Conservation (phyloP, 2,113 vertebrate species). For the Pachypanchax playfairii region DNA sequence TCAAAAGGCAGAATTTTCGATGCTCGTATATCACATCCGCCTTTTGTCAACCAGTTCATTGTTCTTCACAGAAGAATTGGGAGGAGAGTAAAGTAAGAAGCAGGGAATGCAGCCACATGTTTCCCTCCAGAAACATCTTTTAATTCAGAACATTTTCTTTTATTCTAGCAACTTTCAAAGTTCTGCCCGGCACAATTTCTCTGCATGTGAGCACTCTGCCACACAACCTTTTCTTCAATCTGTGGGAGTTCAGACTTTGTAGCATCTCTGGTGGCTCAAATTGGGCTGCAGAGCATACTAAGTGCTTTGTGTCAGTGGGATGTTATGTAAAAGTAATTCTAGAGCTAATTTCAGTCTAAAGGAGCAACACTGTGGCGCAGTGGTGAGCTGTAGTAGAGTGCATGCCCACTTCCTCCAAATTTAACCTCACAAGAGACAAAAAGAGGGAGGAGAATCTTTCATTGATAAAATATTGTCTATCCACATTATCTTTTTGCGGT, state of each 20-base stretch:
- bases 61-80: constrained; percentile 22
- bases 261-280: constrained; percentile 49
- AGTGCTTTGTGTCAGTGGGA: constrained; percentile 60
- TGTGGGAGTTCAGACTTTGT: constrained; percentile 49
- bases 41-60: constrained; percentile 43
- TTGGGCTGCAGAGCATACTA: constrained; percentile 53
- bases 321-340: constrained; percentile 65
- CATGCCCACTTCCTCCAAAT: neutral
- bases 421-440: neutral
- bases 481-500: too few species aligned
- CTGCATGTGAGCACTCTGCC: constrained; percentile 41
- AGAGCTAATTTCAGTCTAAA: constrained; percentile 48
- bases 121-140: constrained; percentile 1
- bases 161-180: constrained; percentile 29
- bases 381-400: constrained; percentile 16
- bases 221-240: constrained; percentile 32
- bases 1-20: constrained; percentile 30
- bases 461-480: neutral
- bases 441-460: neutral
- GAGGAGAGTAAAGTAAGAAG: neutral
- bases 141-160: constrained; percentile 16
- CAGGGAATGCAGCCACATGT: neutral
- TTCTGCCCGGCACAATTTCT: constrained; percentile 35
- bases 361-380: constrained; percentile 22
- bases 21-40: constrained; percentile 42